phyloP scores from a whole-genome alignment of 1,140 invertebrate genomes.

The Schlechtendalia chinensis region DNA sequence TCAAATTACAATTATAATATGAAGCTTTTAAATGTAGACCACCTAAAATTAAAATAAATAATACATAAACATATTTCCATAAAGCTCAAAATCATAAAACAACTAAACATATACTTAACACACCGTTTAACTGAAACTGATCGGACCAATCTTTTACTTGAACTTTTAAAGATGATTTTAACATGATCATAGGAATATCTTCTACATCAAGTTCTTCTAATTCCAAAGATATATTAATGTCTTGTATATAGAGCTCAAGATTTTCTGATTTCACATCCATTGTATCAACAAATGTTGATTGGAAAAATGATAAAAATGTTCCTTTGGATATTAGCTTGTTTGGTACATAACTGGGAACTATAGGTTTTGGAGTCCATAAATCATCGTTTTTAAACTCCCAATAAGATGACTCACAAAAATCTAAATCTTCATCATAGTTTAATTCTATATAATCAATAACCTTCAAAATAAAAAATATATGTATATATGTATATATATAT shows the following conservation, averaged over 20 bases:
- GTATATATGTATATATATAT: neutral
- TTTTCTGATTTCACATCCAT: conserved; percentile 42
- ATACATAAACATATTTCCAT: neutral
- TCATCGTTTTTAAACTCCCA: conserved; percentile 58
- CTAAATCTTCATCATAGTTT: conserved; percentile 19
- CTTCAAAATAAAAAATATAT: conserved; percentile 6
- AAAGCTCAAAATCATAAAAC: neutral
- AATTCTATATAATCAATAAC: conserved; percentile 25
- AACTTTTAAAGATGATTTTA: conserved; percentile 62
- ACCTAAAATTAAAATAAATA: conserved; percentile 52
- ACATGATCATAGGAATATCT: conserved; percentile 51
- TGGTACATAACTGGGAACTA: conserved; percentile 55
- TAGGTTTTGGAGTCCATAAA: conserved; percentile 73
- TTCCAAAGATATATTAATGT: conserved; percentile 32
- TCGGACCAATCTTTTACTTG: conserved; percentile 68
- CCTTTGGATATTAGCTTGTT: neutral
- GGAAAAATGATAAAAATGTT: conserved; percentile 14
- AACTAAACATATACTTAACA: neutral
- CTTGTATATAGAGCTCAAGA: conserved; percentile 34
- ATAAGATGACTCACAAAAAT: conserved; percentile 33
- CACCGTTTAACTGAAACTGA: conserved; percentile 57
- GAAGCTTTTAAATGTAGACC: conserved; percentile 68
- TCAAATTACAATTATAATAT: conserved; percentile 71
- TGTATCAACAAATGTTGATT: neutral
- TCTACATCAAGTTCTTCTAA: conserved; percentile 43